Conservation (phyloP, 1,140 invertebrate species). For the Scaptomyza hsui region DNA sequence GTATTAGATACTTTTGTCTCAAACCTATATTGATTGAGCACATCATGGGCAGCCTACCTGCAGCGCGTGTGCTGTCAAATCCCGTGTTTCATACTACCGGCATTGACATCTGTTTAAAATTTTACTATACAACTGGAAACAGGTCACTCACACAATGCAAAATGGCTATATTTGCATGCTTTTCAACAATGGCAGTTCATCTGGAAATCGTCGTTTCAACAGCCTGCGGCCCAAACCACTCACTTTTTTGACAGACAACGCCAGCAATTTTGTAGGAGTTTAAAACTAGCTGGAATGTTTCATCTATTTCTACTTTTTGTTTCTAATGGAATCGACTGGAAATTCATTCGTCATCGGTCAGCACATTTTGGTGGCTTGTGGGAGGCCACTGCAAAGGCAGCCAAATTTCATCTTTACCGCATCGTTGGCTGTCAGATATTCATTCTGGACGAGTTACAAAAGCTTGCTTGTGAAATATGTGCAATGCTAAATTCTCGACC, state of each 20-base stretch:
- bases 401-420: not conserved
- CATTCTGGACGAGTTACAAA: not conserved
- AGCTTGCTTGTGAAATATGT: too few relatives aligned
- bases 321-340: not conserved
- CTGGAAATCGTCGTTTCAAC: not conserved
- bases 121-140: too few relatives aligned
- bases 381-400: not conserved
- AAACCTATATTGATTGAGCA: constrained; percentile 40
- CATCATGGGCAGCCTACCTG: too few relatives aligned
- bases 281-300: not conserved
- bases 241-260: not conserved
- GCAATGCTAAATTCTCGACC: too few relatives aligned
- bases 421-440: not conserved
- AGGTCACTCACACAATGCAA: not conserved
- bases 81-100: too few relatives aligned
- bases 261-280: not conserved
- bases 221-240: not conserved
- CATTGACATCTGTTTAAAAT: too few relatives aligned
- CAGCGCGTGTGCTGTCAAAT: too few relatives aligned
- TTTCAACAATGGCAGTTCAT: constrained; percentile 1
- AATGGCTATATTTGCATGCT: not conserved
- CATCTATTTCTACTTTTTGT: not conserved
- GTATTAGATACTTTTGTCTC: constrained; percentile 68
- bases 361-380: not conserved
- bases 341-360: not conserved